A percentile compares a stretch with the other conserved stretches of the same genome.
These are phyloP conservation scores for Gymnocypris eckloni DNA, from an alignment of 2,797 vertebrate species.

Conservation along the genomic window DNA sequence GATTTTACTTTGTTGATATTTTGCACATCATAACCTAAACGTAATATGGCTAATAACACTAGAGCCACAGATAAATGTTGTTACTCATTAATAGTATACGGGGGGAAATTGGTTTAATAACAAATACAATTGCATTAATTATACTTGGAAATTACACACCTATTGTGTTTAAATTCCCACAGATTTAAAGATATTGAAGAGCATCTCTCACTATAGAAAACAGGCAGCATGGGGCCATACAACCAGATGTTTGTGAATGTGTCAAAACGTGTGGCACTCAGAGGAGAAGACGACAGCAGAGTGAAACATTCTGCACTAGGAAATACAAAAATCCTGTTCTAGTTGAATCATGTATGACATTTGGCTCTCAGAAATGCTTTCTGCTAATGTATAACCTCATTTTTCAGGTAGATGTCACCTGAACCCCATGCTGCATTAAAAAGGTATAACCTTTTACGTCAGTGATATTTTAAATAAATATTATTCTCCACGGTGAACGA, in stretches of 20 bases:
- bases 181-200: not conserved
- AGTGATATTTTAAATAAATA: conserved; percentile 31
- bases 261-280: not conserved
- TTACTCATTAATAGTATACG: not conserved
- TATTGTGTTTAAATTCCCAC: not conserved
- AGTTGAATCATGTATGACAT: conserved; percentile 36
- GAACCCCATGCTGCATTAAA: conserved; percentile 10
- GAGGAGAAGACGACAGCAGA: not conserved
- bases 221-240: not conserved
- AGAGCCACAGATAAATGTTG: not conserved
- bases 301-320: conserved; percentile 21
- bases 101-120: not conserved
- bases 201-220: not conserved
- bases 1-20: no score
- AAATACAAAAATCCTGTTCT: conserved; percentile 19
- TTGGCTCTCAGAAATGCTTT: conserved; percentile 21
- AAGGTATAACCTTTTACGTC: conserved; percentile 1
- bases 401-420: conserved; percentile 17
- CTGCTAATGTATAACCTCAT: conserved; percentile 33
- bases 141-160: not conserved
- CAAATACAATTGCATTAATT: not conserved
- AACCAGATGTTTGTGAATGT: conserved; percentile 26
- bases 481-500: conserved; percentile 1
- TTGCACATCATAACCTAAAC: no score
- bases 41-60: not conserved